These are phyloP conservation scores for Hanleya hanleyi DNA, from an alignment of 2,888 invertebrate genomes.

Conservation along the genomic window DNA sequence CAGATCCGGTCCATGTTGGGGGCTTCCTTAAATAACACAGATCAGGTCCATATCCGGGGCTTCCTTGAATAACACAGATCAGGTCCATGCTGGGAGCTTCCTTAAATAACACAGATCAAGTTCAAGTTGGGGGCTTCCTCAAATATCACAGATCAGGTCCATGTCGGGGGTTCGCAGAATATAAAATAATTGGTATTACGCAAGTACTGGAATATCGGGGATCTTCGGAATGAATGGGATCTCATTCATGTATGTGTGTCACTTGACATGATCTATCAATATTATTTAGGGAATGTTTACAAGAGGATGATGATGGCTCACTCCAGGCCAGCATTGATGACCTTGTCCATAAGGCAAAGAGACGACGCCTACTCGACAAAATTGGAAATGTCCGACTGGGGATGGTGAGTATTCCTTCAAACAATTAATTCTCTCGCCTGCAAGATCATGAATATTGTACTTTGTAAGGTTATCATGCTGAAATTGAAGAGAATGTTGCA, in stretches of 20 bases:
- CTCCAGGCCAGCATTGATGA: conserved; percentile 93
- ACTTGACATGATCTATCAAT: conserved; percentile 7
- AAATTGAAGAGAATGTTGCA: too few relatives aligned
- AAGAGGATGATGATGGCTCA: conserved; percentile 95
- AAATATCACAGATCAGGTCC: not conserved
- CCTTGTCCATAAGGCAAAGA: conserved; percentile 91
- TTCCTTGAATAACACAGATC: too few relatives aligned
- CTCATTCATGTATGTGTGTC: not conserved
- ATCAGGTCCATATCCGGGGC: too few relatives aligned
- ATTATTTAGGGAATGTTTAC: conserved; percentile 86
- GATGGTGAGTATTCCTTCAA: conserved; percentile 82
- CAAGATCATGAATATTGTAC: too few relatives aligned
- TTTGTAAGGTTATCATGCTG: too few relatives aligned
- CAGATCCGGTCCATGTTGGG: too few relatives aligned
- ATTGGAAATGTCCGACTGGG: conserved; percentile 87
- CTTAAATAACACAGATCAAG: too few relatives aligned
- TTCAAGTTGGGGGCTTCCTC: too few relatives aligned
- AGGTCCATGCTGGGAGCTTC: too few relatives aligned
- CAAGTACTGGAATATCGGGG: not conserved
- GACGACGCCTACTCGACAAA: conserved; percentile 75
- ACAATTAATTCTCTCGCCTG: too few relatives aligned
- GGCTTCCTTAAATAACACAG: too few relatives aligned
- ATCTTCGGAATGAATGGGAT: not conserved
- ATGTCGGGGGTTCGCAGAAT: not conserved
- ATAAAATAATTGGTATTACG: not conserved